Conservation (phyloP, 1,140 invertebrate genomes). For the Stegodyphus mimosarum region DNA sequence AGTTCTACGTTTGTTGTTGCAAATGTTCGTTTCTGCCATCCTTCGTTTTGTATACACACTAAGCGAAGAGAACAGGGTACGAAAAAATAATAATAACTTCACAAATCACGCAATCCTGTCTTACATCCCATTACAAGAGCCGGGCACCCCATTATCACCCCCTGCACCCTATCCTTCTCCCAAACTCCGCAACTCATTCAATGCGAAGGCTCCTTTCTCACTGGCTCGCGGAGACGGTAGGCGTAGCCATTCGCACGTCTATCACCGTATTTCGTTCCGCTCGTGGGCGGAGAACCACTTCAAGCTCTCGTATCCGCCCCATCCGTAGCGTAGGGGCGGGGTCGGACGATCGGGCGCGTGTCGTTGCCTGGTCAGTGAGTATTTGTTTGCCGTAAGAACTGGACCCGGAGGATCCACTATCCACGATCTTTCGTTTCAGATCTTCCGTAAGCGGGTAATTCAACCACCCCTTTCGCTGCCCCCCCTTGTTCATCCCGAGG, state of each 20-base stretch:
- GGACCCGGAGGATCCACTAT: conserved; percentile 21
- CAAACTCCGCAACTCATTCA: conserved; percentile 29
- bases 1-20: no score
- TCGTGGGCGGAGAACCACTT: conserved; percentile 37
- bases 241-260: conserved; percentile 5
- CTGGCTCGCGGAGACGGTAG: neutral
- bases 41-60: neutral
- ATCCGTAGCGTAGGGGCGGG: conserved; percentile 6
- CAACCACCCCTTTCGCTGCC: neutral
- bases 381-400: conserved; percentile 55
- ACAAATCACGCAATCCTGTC: conserved; percentile 41
- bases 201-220: neutral
- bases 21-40: no score
- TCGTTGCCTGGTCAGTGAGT: conserved; percentile 52
- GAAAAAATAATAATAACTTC: conserved; percentile 10
- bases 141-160: conserved; percentile 22
- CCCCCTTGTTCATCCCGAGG: neutral
- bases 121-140: conserved; percentile 36
- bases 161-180: neutral
- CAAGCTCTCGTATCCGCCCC: neutral
- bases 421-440: conserved; percentile 36
- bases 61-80: neutral
- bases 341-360: conserved; percentile 30
- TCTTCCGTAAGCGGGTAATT: neutral
- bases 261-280: conserved; percentile 15